Conservation (phyloP, 2,113 vertebrate genomes). For the Nothobranchius kuhntae region DNA sequence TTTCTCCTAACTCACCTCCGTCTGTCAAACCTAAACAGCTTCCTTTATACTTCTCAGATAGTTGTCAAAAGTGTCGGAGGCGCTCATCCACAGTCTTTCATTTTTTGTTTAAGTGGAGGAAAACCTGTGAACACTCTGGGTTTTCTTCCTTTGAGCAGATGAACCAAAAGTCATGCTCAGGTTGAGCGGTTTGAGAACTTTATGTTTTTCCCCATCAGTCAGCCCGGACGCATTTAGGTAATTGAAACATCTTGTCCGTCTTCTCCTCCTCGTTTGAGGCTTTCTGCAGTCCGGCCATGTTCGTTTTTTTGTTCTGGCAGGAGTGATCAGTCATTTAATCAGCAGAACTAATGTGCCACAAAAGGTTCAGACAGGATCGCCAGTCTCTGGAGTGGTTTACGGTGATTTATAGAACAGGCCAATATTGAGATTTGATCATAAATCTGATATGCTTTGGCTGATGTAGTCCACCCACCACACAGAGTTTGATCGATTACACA, state of each 20-base stretch:
- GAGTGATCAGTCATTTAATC: conserved; percentile 34
- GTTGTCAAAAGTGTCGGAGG: background rate
- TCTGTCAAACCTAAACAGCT: conserved; percentile 1
- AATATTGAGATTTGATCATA: conserved; percentile 33
- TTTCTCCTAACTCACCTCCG: conserved; percentile 3
- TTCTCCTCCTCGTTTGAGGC: conserved; percentile 1
- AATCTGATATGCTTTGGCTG: conserved; percentile 28
- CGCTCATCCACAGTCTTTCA: background rate
- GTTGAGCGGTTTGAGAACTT: background rate
- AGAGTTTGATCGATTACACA: conserved; percentile 23
- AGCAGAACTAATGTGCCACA: conserved; percentile 12
- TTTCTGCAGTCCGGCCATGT: conserved; percentile 20
- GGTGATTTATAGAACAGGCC: conserved; percentile 26
- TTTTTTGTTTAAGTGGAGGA: background rate
- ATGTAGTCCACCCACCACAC: background rate
- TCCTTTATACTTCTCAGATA: background rate
- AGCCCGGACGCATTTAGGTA: conserved; percentile 26
- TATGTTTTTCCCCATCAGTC: conserved; percentile 1
- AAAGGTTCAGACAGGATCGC: conserved; percentile 1
- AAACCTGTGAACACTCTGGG: background rate
- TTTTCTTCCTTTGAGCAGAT: background rate
- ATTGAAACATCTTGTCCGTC: conserved; percentile 37
- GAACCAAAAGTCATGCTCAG: background rate
- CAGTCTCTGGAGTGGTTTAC: background rate
- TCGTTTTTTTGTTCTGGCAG: conserved; percentile 12